Evolutionary conservation across 2,113 vertebrate species (phyloP).

Genomic region (Seriola dumerili): DNA sequence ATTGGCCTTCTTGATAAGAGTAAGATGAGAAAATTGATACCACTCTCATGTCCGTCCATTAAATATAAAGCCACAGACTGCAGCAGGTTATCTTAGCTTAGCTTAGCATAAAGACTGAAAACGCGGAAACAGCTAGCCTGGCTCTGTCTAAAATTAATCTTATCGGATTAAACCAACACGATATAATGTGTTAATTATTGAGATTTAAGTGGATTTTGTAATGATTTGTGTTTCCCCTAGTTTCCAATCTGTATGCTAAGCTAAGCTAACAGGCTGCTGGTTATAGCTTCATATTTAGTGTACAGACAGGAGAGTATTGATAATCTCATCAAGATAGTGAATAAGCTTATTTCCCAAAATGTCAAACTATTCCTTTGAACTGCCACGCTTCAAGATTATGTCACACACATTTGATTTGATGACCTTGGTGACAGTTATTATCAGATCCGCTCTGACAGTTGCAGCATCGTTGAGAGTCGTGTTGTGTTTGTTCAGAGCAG

Average conservation of each 20-base stretch:
- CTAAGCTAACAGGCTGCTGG: not conserved
- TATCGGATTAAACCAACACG: too few relatives aligned
- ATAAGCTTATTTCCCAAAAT: not conserved
- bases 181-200: too few relatives aligned
- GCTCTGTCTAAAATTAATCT: not conserved
- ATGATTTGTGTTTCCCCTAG: too few relatives aligned
- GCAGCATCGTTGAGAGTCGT: not conserved
- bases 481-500: conserved; percentile 5
- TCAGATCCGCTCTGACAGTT: not conserved
- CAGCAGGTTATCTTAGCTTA: not conserved
- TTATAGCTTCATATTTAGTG: not conserved
- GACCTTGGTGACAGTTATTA: not conserved
- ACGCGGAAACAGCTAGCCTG: too few relatives aligned
- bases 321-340: too few relatives aligned
- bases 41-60: not conserved
- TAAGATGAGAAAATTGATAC: not conserved
- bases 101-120: not conserved
- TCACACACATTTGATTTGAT: not conserved
- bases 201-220: too few relatives aligned
- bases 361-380: not conserved
- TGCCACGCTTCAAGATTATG: not conserved
- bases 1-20: too few relatives aligned
- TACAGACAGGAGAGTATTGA: not conserved
- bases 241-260: not conserved
- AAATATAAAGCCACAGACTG: not conserved